Evolutionary conservation across 2,113 vertebrate genomes (phyloP).

Genomic region (Diadophis punctatus): DNA sequence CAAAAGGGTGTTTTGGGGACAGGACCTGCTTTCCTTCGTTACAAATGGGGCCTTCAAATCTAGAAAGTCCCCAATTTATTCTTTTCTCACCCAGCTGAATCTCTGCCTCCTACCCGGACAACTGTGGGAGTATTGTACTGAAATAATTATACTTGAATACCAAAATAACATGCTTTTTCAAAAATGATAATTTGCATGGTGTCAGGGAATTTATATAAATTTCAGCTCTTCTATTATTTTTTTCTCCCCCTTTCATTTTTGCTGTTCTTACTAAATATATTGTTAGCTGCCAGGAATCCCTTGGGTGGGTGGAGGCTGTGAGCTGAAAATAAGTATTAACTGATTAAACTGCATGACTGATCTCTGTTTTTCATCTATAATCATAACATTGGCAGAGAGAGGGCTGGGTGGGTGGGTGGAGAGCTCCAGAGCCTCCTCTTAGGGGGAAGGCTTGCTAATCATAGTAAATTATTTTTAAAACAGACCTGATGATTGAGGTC

Average conservation of each 20-base stretch:
- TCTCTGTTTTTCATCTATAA: not conserved
- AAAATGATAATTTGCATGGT: not conserved
- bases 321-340: conserved; percentile 4
- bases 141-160: not conserved
- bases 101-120: not conserved
- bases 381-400: not conserved
- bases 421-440: conserved; percentile 13
- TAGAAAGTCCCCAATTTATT: not conserved
- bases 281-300: not conserved
- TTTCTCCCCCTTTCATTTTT: not conserved
- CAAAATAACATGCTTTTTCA: not conserved
- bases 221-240: not conserved
- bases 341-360: not conserved
- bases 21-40: not conserved
- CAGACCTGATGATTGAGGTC: not conserved
- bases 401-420: not conserved
- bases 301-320: not conserved
- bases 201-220: not conserved
- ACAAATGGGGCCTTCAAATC: not conserved
- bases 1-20: not conserved
- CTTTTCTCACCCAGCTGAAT: not conserved
- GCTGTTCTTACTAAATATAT: not conserved
- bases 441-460: not conserved
- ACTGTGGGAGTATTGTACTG: not conserved
- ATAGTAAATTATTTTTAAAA: not conserved